These are phyloP conservation scores for Pammene aurita DNA, from an alignment of 2,888 invertebrate species.

Conservation along the genomic window DNA sequence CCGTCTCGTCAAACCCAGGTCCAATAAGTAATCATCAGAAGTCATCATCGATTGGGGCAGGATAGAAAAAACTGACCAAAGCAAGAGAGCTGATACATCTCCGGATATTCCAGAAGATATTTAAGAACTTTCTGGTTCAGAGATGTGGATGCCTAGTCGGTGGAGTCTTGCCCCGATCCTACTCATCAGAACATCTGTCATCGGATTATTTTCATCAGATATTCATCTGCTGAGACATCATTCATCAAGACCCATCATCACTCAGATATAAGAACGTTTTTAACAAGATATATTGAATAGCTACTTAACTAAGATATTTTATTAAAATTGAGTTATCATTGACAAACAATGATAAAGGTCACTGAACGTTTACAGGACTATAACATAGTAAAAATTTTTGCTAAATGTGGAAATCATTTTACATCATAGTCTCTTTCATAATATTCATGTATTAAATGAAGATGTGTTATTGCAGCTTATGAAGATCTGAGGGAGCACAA, in stretches of 20 bases:
- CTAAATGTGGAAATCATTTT: no score
- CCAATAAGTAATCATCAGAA: conserved; percentile 57
- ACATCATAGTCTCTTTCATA: no score
- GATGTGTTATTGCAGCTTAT: conserved; percentile 29
- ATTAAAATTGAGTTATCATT: not conserved
- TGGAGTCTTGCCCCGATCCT: conserved; percentile 9
- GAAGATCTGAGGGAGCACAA: conserved; percentile 22
- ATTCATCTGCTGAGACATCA: not conserved
- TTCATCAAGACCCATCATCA: conserved; percentile 3
- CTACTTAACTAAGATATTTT: not conserved
- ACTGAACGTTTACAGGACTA: no score
- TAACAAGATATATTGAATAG: not conserved
- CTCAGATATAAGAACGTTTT: not conserved
- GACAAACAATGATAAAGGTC: no score
- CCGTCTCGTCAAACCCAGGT: conserved; percentile 87
- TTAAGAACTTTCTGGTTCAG: no score
- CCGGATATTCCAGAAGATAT: not conserved
- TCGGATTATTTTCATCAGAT: conserved; percentile 15
- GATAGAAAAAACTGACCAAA: not conserved
- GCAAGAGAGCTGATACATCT: not conserved
- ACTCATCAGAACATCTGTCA: not conserved
- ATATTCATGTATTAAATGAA: no score
- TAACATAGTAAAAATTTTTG: no score
- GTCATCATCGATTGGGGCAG: not conserved
- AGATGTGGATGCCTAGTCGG: not conserved